Evolutionary conservation across 2,888 invertebrate species (phyloP), one percentile per base, ranked within the genome.

Genomic region (Drosophila vallismaia): DNA sequence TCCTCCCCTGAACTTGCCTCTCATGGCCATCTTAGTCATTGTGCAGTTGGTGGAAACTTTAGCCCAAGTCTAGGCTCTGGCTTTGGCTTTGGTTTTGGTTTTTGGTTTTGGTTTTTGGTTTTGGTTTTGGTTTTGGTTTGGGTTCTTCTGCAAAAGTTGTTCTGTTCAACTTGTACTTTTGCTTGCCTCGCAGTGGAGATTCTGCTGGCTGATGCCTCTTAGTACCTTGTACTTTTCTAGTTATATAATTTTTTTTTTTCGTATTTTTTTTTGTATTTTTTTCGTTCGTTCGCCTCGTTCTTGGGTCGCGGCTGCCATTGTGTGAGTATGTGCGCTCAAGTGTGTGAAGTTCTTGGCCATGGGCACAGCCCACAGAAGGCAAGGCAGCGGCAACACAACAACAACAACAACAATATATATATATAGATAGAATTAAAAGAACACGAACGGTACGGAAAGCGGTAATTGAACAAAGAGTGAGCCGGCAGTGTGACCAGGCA

Each of bases 281-380:
- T 72, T 76, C 42, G 44, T 46, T 31, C 28, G 6, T 28, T 28
- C 28, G 33, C 10, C 14, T 54, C 7, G 53, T 26, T 38, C 26
- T 57, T 38, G 45, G 31, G 53, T 26, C 29, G 33, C 52, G 12
- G 58, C 4, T 63, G 8, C 64, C 1, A 33, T 5, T 53, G 58
- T 62, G 52, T 71, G 50, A 60, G 54, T 74, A 77, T 79, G 77
- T 42, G 66, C 84, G 81, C 74, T 84, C 71, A 79, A 80, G 75
- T 84, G 86, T 86, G 75, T 76, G 81, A 86, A 82, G 85, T 83
- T 82, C 81, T 82, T 83, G 81, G 84, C 71, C 70, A 71, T 71
- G 70, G 70, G 71, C 72, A 70, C 67, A 66, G 68, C 59, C 62
- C 49, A 68, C 74, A 69, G 51, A 70, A 31, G 70, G 56, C 33